Conservation (phyloP, 2,888 invertebrate species). For the Scrobipalpa atriplicella region DNA sequence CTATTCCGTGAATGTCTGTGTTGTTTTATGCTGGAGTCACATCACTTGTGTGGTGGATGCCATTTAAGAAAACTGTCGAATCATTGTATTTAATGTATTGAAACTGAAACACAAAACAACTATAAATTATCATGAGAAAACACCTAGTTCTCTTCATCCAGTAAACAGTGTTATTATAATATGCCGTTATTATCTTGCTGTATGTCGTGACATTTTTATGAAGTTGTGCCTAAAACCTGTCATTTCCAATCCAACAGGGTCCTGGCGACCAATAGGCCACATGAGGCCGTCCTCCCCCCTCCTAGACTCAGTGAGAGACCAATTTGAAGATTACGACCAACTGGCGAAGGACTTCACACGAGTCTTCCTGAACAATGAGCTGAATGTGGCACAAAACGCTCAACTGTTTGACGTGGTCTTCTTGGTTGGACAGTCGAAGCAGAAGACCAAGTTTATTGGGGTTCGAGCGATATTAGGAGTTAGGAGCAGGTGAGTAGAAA, state of each 20-base stretch:
- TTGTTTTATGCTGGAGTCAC: no score
- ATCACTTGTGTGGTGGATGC: no score
- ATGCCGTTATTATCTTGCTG: no score
- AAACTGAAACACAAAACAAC: not conserved
- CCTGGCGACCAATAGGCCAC: slow-evolving; percentile 97
- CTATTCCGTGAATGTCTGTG: no score
- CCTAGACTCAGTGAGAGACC: slow-evolving; percentile 95
- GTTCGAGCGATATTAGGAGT: slow-evolving; percentile 96
- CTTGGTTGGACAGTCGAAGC: slow-evolving; percentile 95
- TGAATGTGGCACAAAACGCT: slow-evolving; percentile 89
- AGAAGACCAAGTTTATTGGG: slow-evolving; percentile 94
- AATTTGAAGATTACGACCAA: slow-evolving; percentile 97
- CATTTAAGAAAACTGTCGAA: no score
- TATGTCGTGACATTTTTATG: no score
- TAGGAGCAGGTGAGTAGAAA: slow-evolving; percentile 87
- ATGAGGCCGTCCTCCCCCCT: slow-evolving; percentile 97
- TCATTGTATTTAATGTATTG: no score
- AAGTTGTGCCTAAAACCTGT: not conserved
- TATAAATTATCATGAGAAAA: no score
- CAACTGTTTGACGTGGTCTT: slow-evolving; percentile 95
- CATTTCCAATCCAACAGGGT: slow-evolving; percentile 76
- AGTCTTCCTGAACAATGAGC: slow-evolving; percentile 93
- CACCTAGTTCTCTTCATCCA: no score
- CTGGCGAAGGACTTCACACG: slow-evolving; percentile 95
- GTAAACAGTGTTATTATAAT: no score